Base-by-base conservation (phyloP, 2,888 invertebrate species). In the Pandemis corylana region DNA sequence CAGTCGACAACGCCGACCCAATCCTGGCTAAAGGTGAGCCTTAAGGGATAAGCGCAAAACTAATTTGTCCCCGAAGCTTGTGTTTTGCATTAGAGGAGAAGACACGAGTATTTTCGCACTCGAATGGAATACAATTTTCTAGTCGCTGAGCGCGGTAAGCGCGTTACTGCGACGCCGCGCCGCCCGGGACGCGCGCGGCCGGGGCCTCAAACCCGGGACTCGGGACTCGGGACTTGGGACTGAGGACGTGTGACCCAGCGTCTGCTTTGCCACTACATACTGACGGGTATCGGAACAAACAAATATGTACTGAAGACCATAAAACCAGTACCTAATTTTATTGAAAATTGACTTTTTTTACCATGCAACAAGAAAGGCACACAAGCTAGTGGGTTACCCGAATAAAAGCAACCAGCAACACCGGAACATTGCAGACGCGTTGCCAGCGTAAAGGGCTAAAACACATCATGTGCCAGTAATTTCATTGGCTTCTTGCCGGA, bases 61-160 rank as follows among this genome's bases (percentile, higher is more conserved):
- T 59, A 28, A 28, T 59, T 59, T 59, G 28, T 12, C 59, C 12
- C 59, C 12, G 7, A 28, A 59, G 20, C 56, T 56, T 59, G 28
- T 59, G 59, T 59, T 59, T 28, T 59, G 28, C 59, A 28, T 59
- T 56, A 53, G 53, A 20, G 6, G 12, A 3, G 28, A 59, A 59
- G 59, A 28, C 59, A 28, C 12, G 59, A 53, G 53, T 20, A 12
- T 59, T 59, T 59, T 59, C 28, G 28, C 59, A 56, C 28, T 59
- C 59, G 59, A 59, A 59, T 59, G 59, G 59, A 28, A 59, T 59
- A 59, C 59, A 59, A 59, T 59, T 59, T 59, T 59, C 59, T 59
- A 59, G 59, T 59, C 59, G 59, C 28, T 28, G 59, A 20, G 59
- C 59, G 20, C 49, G 28, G 49, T 65, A 65, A 49, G 65, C 65